Percentiles rank a stretch among this genome's conserved stretches.
Evolutionary conservation across 1,140 invertebrate genomes (phyloP).

Genomic region (Zaprionus davidi): DNA sequence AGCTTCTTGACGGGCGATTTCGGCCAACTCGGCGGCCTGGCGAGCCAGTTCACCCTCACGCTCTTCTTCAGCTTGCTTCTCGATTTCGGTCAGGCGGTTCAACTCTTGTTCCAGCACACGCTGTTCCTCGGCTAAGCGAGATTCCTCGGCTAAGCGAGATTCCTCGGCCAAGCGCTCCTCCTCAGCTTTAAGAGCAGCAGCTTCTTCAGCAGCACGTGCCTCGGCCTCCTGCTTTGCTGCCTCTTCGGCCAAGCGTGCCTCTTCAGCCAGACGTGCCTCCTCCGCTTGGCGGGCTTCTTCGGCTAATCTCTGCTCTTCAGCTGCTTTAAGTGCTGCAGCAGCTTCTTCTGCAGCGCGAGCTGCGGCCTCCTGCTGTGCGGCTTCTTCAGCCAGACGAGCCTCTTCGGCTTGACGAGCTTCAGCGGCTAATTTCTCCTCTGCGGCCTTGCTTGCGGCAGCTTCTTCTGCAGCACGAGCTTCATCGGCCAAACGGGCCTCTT

Average conservation of each 20-base stretch:
- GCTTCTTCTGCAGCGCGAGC: constrained; percentile 85
- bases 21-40: constrained; percentile 86
- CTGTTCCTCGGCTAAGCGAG: constrained; percentile 86
- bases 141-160: constrained; percentile 85
- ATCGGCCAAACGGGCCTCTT: constrained; percentile 84
- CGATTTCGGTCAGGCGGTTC: constrained; percentile 85
- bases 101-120: constrained; percentile 86
- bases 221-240: constrained; percentile 80
- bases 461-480: constrained; percentile 11
- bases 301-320: constrained; percentile 79
- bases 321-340: constrained; percentile 80
- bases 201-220: constrained; percentile 85
- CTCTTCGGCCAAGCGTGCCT: constrained; percentile 85
- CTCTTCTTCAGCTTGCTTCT: constrained; percentile 86
- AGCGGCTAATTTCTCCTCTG: constrained; percentile 84
- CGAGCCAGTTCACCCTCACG: constrained; percentile 86
- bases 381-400: constrained; percentile 84
- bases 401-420: constrained; percentile 84
- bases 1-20: constrained; percentile 86
- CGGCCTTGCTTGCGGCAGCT: constrained; percentile 68
- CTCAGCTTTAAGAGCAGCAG: constrained; percentile 85
- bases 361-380: constrained; percentile 83
- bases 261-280: constrained; percentile 85
- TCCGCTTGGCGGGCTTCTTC: constrained; percentile 85
- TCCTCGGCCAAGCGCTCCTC: constrained; percentile 85